Evolutionary conservation across 2,113 vertebrate species (phyloP).

Genomic region (Xiphias gladius): DNA sequence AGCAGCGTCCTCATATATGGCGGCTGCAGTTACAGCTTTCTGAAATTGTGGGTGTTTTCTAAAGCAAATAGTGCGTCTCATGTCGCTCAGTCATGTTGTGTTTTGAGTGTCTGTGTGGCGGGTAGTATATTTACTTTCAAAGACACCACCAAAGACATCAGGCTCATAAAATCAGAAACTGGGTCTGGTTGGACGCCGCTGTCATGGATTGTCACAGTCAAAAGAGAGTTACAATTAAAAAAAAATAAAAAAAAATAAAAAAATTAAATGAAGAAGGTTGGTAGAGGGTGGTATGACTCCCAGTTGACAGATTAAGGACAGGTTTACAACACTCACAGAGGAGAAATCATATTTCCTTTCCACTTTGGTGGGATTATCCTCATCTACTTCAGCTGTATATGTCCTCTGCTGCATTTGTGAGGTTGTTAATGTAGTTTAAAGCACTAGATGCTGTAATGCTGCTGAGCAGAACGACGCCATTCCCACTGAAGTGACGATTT

Average conservation of each 20-base stretch:
- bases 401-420: slow-evolving; percentile 27
- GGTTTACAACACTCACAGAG: slow-evolving; percentile 52
- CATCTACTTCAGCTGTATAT: slow-evolving; percentile 22
- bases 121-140: slow-evolving; percentile 44
- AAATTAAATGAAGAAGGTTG: slow-evolving; percentile 48
- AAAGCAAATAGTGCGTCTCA: neutral
- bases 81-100: slow-evolving; percentile 10
- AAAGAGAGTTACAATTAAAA: too few relatives aligned
- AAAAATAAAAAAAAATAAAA: slow-evolving; percentile 31
- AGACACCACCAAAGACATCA: slow-evolving; percentile 21
- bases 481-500: slow-evolving; percentile 15
- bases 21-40: slow-evolving; percentile 11
- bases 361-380: slow-evolving; percentile 63
- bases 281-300: slow-evolving; percentile 20
- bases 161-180: slow-evolving; percentile 24
- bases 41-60: slow-evolving; percentile 11
- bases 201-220: slow-evolving; percentile 64
- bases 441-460: slow-evolving; percentile 1
- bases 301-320: slow-evolving; percentile 67
- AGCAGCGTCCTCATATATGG: neutral
- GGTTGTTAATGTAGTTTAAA: slow-evolving; percentile 52
- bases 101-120: slow-evolving; percentile 11
- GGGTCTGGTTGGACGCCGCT: slow-evolving; percentile 13
- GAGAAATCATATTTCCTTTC: slow-evolving; percentile 46
- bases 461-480: neutral